phyloP scores from a whole-genome alignment of 2,797 vertebrate species.

The Potorous gilbertii region DNA sequence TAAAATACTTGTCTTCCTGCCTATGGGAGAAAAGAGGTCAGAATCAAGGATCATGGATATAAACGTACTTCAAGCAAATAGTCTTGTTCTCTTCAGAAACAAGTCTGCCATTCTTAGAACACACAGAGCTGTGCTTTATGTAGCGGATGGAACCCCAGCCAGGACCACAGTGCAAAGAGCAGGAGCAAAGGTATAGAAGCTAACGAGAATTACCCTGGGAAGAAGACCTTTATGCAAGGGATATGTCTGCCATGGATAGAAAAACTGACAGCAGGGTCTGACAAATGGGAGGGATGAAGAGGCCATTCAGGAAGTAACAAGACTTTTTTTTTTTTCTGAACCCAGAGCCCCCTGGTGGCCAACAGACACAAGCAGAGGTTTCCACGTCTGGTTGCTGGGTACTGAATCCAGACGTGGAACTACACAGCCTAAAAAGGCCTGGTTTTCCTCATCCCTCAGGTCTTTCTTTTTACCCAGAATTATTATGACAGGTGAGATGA shows the following conservation, averaged over 20 bases:
- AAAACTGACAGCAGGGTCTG: slow-evolving; percentile 28
- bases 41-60: slow-evolving; percentile 25
- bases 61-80: background rate
- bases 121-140: background rate
- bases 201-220: slow-evolving; percentile 58
- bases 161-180: slow-evolving; percentile 49
- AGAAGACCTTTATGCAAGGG: slow-evolving; percentile 49
- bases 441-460: slow-evolving; percentile 28
- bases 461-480: slow-evolving; percentile 34
- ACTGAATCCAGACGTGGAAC: background rate
- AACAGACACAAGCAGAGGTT: background rate
- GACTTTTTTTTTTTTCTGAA: slow-evolving; percentile 5
- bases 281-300: slow-evolving; percentile 39
- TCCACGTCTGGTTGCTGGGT: slow-evolving; percentile 7
- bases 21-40: slow-evolving; percentile 25
- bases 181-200: slow-evolving; percentile 26
- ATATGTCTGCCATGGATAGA: slow-evolving; percentile 36
- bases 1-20: background rate
- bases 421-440: background rate
- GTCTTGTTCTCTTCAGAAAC: slow-evolving; percentile 42
- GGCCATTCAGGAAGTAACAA: slow-evolving; percentile 39
- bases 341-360: background rate
- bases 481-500: background rate
- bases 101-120: slow-evolving; percentile 52
- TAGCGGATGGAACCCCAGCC: slow-evolving; percentile 59